Evolutionary conservation across 2,888 invertebrate species (phyloP).

Genomic region (Cheilosia impressa): DNA sequence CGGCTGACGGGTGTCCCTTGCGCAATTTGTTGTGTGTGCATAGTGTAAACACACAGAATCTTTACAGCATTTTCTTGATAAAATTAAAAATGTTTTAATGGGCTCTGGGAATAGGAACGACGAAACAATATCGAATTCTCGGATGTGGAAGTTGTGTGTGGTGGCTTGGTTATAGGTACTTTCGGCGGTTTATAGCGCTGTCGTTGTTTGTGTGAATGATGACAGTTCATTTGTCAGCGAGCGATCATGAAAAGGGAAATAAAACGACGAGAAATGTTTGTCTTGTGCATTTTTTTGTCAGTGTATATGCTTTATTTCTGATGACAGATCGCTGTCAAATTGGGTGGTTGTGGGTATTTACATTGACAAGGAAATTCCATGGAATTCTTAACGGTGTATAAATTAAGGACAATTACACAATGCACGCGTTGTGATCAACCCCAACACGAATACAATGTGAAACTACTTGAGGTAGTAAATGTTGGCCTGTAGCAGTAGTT

Average conservation of each 20-base stretch:
- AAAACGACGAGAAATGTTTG: conserved; percentile 49
- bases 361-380: not conserved
- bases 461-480: not conserved
- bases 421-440: not conserved
- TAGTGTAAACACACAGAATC: conserved; percentile 42
- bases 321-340: conserved; percentile 50
- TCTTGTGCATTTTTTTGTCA: conserved; percentile 14
- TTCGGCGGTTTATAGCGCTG: conserved; percentile 47
- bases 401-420: conserved; percentile 4
- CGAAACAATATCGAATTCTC: conserved; percentile 37
- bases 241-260: conserved; percentile 44
- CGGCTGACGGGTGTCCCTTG: conserved; percentile 10
- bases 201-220: conserved; percentile 52
- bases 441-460: not conserved
- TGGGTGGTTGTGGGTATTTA: conserved; percentile 16
- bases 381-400: not conserved
- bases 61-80: conserved; percentile 35
- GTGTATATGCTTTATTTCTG: conserved; percentile 12
- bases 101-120: not conserved
- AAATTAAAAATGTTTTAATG: conserved; percentile 48
- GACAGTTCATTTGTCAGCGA: conserved; percentile 66
- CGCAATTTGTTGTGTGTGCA: conserved; percentile 41
- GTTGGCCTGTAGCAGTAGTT: not conserved
- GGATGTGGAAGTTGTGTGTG: conserved; percentile 16
- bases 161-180: not conserved